Evolutionary conservation across 2,888 invertebrate species (phyloP), one percentile per base, ranked within the genome.

Genomic region (Caradrina clavipalpis): DNA sequence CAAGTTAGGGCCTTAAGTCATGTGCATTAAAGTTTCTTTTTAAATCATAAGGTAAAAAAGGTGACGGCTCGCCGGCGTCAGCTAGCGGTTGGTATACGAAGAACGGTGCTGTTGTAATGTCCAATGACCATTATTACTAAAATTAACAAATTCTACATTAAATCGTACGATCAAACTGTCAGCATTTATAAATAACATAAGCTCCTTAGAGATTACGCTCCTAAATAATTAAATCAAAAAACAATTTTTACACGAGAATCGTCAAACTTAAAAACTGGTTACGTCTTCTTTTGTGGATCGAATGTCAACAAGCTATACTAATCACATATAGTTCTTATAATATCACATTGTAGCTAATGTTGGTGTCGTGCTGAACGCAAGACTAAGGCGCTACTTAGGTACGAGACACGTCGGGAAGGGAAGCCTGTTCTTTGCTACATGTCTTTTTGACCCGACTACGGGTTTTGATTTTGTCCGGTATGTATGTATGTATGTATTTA

Each of bases 181-280:
- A 66, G 61, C 62, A 50, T 58, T 45, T 26, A 59, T 42, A 70
- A 60, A 63, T 39, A 76, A 64, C 45, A 63, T 22, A 56, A 77
- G 53, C 53, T 70, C 63, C 61, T 3, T 1, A 57, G 66, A 78
- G 78, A 78, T 81, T 78, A 60, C 78, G 59, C 81, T 77, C 81
- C 65, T 13, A 60, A 53, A 47, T 15, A 26, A 63, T 56, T 55
- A 31, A 58, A 42, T 42, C 62, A 69, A 56, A 50, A 31, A 31
- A 19, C 19, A 69, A 53, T 57, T 61, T 78, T 45, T 71, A 81
- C 63, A 78, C 66, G 81, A 56, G 49, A 64, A 64, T 22, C 17
- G 2, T 62, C 57, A 59, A 77, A 80, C 72, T 62, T 61, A 76
- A 75, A 62, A 61, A 62, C 64, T 15, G 59, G 15, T 69, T 8